Evolutionary conservation across 1,140 invertebrate species (phyloP).

Genomic region (Scaptomyza montana): DNA sequence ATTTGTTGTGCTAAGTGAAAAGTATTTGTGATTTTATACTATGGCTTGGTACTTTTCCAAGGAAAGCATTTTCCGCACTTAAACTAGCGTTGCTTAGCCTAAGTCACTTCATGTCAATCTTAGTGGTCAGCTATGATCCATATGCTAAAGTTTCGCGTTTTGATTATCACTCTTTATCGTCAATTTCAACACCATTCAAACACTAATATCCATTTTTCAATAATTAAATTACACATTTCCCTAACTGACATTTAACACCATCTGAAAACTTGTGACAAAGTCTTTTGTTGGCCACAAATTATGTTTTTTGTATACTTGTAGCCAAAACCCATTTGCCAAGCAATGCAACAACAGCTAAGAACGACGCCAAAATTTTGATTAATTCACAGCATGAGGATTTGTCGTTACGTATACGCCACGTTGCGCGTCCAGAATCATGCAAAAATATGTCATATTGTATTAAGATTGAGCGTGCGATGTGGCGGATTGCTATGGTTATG

Average conservation of each 20-base stretch:
- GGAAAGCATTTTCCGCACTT: no score
- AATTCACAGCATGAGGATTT: slow-evolving; percentile 48
- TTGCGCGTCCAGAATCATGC: slow-evolving; percentile 11
- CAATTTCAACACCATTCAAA: no score
- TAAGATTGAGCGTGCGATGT: slow-evolving; percentile 50
- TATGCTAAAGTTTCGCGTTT: no score
- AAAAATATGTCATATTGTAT: slow-evolving; percentile 47
- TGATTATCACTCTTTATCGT: no score
- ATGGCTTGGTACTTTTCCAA: no score
- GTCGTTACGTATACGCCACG: slow-evolving; percentile 32
- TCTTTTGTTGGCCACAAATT: slow-evolving; percentile 18
- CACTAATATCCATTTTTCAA: no score
- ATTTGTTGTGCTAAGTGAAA: not conserved
- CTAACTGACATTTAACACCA: not conserved
- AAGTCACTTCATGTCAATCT: no score
- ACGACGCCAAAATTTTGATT: slow-evolving; percentile 44
- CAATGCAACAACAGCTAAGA: slow-evolving; percentile 10
- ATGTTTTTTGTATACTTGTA: slow-evolving; percentile 21
- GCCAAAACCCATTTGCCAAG: slow-evolving; percentile 48
- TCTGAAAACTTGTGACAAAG: slow-evolving; percentile 2
- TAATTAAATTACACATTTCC: no score
- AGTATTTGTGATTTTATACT: no score
- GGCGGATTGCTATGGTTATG: no score
- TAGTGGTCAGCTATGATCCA: no score
- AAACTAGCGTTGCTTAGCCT: no score